phyloP scores from a whole-genome alignment of 2,888 invertebrate species.

The Abscondita cerata region DNA sequence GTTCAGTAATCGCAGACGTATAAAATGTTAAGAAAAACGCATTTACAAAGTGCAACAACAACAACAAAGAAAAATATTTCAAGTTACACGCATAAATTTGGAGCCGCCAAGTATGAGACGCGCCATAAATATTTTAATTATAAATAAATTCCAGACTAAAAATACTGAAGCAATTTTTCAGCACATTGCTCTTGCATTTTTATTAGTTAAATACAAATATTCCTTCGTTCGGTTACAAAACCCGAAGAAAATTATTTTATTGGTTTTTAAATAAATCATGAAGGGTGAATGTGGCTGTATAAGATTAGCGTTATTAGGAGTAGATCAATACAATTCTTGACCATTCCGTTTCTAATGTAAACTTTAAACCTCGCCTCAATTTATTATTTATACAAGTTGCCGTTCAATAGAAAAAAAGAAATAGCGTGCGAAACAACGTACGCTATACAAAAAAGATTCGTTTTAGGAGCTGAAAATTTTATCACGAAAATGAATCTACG shows the following conservation, averaged over 20 bases:
- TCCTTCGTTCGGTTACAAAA: slow-evolving; percentile 33
- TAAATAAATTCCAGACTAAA: slow-evolving; percentile 57
- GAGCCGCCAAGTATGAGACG: slow-evolving; percentile 48
- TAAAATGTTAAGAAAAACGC: slow-evolving; percentile 16
- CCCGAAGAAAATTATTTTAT: slow-evolving; percentile 49
- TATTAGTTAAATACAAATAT: background rate
- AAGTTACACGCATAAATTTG: slow-evolving; percentile 36
- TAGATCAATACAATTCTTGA: slow-evolving; percentile 54
- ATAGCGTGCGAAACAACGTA: too few relatives aligned
- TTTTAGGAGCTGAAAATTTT: too few relatives aligned
- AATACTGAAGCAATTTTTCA: slow-evolving; percentile 54
- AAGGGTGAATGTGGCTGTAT: slow-evolving; percentile 46
- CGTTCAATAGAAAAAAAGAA: slow-evolving; percentile 40
- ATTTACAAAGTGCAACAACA: slow-evolving; percentile 15
- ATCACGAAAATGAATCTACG: too few relatives aligned
- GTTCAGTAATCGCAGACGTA: background rate
- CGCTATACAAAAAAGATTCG: too few relatives aligned
- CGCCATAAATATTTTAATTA: slow-evolving; percentile 55
- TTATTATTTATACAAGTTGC: slow-evolving; percentile 50
- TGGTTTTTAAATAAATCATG: slow-evolving; percentile 51
- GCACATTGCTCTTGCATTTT: slow-evolving; percentile 50
- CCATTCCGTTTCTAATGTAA: slow-evolving; percentile 54
- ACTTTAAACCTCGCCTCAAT: slow-evolving; percentile 53
- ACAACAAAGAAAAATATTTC: slow-evolving; percentile 24
- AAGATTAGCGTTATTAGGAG: slow-evolving; percentile 54